Evolutionary conservation across 2,888 invertebrate genomes (phyloP), one percentile per base, ranked within the genome.

Genomic region (Hedychridium roseum): DNA sequence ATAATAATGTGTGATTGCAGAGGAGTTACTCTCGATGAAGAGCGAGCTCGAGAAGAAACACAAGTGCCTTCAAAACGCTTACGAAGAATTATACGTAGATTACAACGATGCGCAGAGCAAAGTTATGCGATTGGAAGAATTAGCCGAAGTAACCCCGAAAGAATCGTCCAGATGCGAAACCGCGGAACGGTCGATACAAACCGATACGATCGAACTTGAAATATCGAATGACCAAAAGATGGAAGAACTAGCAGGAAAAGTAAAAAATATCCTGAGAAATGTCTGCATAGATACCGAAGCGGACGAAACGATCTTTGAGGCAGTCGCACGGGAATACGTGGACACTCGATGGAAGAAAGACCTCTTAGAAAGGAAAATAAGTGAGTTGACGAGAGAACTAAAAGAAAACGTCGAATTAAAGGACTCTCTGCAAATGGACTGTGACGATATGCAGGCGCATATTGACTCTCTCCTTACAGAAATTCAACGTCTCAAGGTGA

Each of bases 51-150:
- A 82, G 57, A 81, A 82, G 36, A 83, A 82, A 52, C 79, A 86
- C 43, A 79, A 79, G 42, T 81, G 81, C 45, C 76, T 86, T 30
- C 83, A 82, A 74, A 78, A 77, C 20, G 85, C 84, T 52, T 84
- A 85, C 66, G 83, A 82, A 21, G 64, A 48, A 57, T 76, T 60
- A 3, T 77, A 78, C 51, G 62, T 68, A 5, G 76, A 80, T 40
- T 73, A 71, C 55, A 77, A 75, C 43, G 71, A 79, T 40, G 66
- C 80, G 1, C 67, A 71, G 40, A 64, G 60, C 2, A 73, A 73
- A 50, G 53, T 76, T 3, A 63, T n/a, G n/a, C n/a, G n/a, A n/a
- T n/a, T n/a, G n/a, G n/a, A n/a, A n/a, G n/a, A n/a, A n/a, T n/a
- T n/a, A n/a, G n/a, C n/a, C n/a, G n/a, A n/a, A n/a, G n/a, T n/a